Evolutionary conservation across 2,888 invertebrate species (phyloP).

Genomic region (Phortica magna): DNA sequence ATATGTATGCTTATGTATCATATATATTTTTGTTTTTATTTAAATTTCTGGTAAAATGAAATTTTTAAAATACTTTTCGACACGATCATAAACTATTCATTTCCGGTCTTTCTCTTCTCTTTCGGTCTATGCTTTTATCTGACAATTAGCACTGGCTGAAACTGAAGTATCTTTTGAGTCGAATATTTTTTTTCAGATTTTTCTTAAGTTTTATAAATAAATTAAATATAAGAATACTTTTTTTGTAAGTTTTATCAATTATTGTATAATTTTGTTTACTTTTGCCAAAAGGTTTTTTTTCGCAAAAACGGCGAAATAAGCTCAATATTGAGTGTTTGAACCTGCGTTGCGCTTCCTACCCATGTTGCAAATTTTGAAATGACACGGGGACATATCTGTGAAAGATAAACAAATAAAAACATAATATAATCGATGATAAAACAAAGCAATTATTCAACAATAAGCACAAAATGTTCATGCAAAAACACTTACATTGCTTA

Average conservation of each 20-base stretch:
- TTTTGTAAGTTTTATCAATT: constrained; percentile 46
- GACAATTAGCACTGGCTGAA: too few species aligned
- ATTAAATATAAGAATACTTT: constrained; percentile 52
- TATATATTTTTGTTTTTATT: constrained; percentile 20
- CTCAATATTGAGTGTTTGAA: constrained; percentile 34
- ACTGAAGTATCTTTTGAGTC: constrained; percentile 19
- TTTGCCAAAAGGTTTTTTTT: constrained; percentile 18
- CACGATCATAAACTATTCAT: too few species aligned
- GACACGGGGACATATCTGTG: constrained; percentile 83
- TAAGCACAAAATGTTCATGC: constrained; percentile 48
- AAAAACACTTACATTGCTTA: constrained; percentile 71
- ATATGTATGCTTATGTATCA: background rate
- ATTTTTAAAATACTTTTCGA: too few species aligned
- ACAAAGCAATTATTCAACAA: background rate
- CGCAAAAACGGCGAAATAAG: background rate
- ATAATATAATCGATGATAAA: background rate
- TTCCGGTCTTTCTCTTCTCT: too few species aligned
- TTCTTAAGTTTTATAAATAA: constrained; percentile 36
- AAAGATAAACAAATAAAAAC: background rate
- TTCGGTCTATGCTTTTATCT: too few species aligned
- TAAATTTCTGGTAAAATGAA: too few species aligned
- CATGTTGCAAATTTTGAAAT: constrained; percentile 86
- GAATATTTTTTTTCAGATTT: constrained; percentile 16
- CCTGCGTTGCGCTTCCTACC: constrained; percentile 80
- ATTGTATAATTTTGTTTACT: constrained; percentile 25